These are phyloP conservation scores for Heteronetta atricapilla DNA, from an alignment of 2,113 vertebrate species.

Conservation along the genomic window DNA sequence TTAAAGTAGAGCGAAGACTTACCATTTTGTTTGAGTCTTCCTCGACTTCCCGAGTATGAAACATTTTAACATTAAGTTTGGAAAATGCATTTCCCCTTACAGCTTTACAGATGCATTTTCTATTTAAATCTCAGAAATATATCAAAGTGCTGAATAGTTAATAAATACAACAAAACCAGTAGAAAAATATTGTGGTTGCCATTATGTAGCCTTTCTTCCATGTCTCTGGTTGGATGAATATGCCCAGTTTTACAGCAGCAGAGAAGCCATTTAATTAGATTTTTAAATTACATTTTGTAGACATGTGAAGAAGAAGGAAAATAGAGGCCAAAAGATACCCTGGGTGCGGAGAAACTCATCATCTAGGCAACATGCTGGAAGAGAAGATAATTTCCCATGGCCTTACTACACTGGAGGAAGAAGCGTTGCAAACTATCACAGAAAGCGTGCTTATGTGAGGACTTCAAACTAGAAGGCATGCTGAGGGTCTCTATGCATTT, in stretches of 20 bases:
- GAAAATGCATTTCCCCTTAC: neutral
- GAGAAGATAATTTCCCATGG: neutral
- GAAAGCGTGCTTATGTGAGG: neutral
- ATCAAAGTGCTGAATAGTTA: neutral
- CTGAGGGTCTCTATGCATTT: neutral
- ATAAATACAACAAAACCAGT: neutral
- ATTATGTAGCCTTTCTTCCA: neutral
- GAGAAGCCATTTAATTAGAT: neutral
- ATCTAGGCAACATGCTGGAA: neutral
- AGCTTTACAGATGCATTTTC: neutral
- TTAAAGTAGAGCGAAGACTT: neutral
- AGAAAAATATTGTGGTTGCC: neutral
- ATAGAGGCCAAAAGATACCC: neutral
- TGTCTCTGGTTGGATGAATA: neutral
- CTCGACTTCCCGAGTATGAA: neutral
- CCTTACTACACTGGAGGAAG: neutral
- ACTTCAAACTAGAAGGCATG: neutral
- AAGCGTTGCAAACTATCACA: neutral
- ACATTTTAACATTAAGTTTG: neutral
- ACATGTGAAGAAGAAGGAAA: neutral
- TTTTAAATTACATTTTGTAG: slow-evolving; percentile 24
- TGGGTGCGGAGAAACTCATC: neutral
- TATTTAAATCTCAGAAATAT: neutral
- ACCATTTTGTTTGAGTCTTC: neutral
- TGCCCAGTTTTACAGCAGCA: neutral